phyloP scores from a whole-genome alignment of 2,113 vertebrate genomes.

The Tinamus guttatus region DNA sequence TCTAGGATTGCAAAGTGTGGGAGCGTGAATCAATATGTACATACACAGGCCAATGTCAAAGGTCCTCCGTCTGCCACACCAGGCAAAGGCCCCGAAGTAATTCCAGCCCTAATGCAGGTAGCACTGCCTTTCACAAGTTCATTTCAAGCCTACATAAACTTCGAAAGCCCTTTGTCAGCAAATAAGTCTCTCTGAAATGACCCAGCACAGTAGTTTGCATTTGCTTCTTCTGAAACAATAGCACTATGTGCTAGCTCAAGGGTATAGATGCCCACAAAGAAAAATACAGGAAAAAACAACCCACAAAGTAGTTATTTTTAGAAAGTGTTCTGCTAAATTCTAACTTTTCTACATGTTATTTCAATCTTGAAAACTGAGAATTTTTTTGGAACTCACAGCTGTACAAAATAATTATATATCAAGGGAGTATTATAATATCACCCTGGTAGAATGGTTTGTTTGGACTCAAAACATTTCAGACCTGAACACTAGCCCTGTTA shows the following conservation, averaged over 20 bases:
- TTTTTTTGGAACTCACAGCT: conserved; percentile 12
- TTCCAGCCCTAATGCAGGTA: neutral
- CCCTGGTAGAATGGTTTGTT: conserved; percentile 10
- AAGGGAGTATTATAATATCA: neutral
- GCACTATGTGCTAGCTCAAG: neutral
- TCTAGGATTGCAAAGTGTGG: neutral
- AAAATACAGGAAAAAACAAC: neutral
- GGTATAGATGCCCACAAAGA: neutral
- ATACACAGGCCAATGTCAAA: neutral
- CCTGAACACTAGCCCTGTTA: conserved; percentile 14
- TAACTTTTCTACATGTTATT: conserved; percentile 1
- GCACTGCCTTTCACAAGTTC: neutral
- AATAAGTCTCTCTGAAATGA: neutral
- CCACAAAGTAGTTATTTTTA: neutral
- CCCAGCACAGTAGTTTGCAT: neutral
- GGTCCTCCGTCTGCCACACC: neutral
- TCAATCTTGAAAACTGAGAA: conserved; percentile 6
- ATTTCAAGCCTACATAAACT: neutral
- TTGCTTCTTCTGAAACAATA: neutral
- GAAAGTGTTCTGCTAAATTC: neutral
- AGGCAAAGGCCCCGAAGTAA: neutral
- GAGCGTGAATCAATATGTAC: neutral
- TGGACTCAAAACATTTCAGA: conserved; percentile 39
- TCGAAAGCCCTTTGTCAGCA: neutral
- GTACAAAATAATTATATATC: conserved; percentile 1